phyloP scores from a whole-genome alignment of 1,140 invertebrate species.

The Trachymyrmex septentrionalis region DNA sequence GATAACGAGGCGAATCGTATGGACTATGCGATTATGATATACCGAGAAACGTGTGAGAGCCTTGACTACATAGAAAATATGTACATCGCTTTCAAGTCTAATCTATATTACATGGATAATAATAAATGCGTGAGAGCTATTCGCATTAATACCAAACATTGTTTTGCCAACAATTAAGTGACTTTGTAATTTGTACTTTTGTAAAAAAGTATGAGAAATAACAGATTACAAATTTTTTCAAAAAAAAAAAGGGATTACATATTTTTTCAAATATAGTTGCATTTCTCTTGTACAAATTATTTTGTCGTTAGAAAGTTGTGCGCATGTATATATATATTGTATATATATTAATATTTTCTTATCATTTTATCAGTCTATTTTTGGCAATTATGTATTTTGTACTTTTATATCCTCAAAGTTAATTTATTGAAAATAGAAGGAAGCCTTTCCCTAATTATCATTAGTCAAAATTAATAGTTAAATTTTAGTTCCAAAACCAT shows the following conservation, averaged over 20 bases:
- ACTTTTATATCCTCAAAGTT: background rate
- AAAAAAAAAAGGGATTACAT: background rate
- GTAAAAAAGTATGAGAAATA: background rate
- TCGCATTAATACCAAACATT: background rate
- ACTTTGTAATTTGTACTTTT: background rate
- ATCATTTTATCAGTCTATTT: background rate
- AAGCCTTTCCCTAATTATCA: background rate
- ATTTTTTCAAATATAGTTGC: background rate
- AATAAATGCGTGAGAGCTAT: background rate
- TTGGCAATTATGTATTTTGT: background rate
- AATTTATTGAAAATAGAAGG: background rate
- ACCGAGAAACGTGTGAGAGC: constrained; percentile 22
- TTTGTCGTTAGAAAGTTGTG: background rate
- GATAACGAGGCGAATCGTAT: constrained; percentile 40
- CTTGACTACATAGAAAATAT: constrained; percentile 38
- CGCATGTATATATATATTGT: background rate
- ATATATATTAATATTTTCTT: background rate
- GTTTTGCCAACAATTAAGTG: background rate
- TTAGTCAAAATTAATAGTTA: background rate
- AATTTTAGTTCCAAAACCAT: background rate
- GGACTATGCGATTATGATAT: constrained; percentile 11
- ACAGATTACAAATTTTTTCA: background rate
- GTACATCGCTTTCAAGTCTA: constrained; percentile 12
- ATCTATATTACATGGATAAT: constrained; percentile 15
- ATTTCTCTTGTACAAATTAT: background rate